Conservation (phyloP, 2,113 vertebrate species). For the Ailurus styani region DNA sequence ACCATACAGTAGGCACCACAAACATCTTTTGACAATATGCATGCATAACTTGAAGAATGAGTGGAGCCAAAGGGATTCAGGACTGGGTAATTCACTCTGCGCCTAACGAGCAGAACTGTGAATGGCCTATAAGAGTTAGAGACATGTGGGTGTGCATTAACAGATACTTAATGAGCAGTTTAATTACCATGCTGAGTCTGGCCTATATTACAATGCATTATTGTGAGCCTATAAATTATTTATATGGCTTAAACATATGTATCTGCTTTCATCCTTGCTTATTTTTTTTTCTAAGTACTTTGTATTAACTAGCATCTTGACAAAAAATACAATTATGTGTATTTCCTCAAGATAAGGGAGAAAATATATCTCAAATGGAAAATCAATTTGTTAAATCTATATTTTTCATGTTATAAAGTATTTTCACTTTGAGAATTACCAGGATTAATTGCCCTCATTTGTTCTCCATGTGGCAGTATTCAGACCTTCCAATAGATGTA, state of each 20-base stretch:
- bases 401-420: conserved; percentile 58
- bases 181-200: conserved; percentile 41
- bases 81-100: not conserved
- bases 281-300: not conserved
- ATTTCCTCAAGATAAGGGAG: not conserved
- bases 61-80: not conserved
- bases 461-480: conserved; percentile 28
- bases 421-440: conserved; percentile 64
- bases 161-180: conserved; percentile 55
- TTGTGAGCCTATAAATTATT: conserved; percentile 57
- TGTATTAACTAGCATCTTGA: conserved; percentile 43
- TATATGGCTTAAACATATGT: conserved; percentile 43
- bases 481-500: not conserved
- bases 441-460: conserved; percentile 57
- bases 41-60: not conserved
- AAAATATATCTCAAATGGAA: conserved; percentile 3
- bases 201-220: conserved; percentile 32
- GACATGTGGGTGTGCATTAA: conserved; percentile 9
- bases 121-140: not conserved
- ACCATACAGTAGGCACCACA: not conserved
- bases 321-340: conserved; percentile 2
- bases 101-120: conserved; percentile 1
- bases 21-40: not conserved
- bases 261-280: conserved; percentile 9
- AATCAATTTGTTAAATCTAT: conserved; percentile 53